These are phyloP conservation scores for Esox niger DNA, from an alignment of 2,113 vertebrate species.

Conservation along the genomic window DNA sequence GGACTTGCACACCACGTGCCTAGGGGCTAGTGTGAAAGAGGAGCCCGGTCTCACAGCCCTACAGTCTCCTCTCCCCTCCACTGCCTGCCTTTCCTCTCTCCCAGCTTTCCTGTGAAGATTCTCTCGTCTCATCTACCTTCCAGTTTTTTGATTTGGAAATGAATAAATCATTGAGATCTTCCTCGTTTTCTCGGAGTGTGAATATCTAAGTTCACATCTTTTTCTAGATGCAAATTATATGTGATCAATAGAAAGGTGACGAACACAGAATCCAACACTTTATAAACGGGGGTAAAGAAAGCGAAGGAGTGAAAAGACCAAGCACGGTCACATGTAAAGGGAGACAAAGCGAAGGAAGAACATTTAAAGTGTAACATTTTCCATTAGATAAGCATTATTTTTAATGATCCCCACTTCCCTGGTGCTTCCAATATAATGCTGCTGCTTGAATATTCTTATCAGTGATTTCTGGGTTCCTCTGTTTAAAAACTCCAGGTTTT, in stretches of 20 bases:
- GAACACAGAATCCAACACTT: constrained; percentile 67
- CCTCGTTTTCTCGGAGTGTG: constrained; percentile 88
- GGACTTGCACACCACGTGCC: constrained; percentile 91
- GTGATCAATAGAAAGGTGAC: constrained; percentile 91
- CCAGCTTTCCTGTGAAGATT: constrained; percentile 89
- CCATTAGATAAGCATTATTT: constrained; percentile 77
- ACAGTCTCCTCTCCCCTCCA: constrained; percentile 72
- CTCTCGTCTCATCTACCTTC: constrained; percentile 97
- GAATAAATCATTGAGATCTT: constrained; percentile 99
- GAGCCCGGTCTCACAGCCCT: constrained; percentile 90
- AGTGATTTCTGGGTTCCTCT: constrained; percentile 51
- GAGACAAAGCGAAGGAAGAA: constrained; percentile 62
- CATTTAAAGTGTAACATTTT: constrained; percentile 71
- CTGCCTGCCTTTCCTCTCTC: constrained; percentile 73
- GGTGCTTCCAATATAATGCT: constrained; percentile 38
- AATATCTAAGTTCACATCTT: constrained; percentile 92
- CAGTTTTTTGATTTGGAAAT: constrained; percentile 85
- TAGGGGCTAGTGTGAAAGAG: constrained; percentile 77
- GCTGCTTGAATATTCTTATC: constrained; percentile 56
- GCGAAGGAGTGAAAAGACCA: constrained; percentile 49
- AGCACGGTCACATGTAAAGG: constrained; percentile 55
- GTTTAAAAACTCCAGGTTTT: constrained; percentile 37
- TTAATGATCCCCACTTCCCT: constrained; percentile 65
- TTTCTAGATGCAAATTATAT: constrained; percentile 93
- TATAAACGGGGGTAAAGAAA: constrained; percentile 32